A percentile compares a stretch with the other conserved stretches of the same genome.
phyloP scores from a whole-genome alignment of 2,113 vertebrate species.

The Aegypius monachus region DNA sequence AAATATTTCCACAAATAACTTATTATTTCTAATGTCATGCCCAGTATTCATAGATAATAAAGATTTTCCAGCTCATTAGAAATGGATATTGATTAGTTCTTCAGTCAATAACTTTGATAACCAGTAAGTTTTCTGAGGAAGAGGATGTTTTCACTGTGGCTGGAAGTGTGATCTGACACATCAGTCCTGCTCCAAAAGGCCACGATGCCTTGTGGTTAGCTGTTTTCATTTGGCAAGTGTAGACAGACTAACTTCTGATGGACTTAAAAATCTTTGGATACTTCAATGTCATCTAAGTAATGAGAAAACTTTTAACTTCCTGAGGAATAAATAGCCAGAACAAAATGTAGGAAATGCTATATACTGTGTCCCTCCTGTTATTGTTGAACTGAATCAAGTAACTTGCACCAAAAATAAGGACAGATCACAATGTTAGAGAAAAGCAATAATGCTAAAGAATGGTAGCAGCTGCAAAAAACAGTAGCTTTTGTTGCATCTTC shows the following conservation, averaged over 20 bases:
- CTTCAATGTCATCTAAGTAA: background rate
- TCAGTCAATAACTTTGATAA: background rate
- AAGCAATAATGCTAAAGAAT: background rate
- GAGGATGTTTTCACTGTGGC: background rate
- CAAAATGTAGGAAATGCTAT: background rate
- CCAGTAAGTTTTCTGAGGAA: background rate
- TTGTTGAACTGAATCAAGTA: background rate
- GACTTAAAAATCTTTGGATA: background rate
- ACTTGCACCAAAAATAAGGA: background rate
- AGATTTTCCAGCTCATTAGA: background rate
- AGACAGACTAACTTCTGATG: background rate
- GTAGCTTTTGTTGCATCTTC: background rate
- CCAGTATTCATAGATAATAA: background rate
- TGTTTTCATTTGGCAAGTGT: background rate
- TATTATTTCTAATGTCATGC: background rate
- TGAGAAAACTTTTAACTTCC: background rate
- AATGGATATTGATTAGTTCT: background rate
- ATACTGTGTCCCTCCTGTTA: background rate
- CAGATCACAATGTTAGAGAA: background rate
- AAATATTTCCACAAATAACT: background rate
- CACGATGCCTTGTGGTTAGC: accelerated
- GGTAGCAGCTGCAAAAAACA: background rate
- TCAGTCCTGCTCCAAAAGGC: background rate
- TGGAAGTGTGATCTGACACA: background rate
- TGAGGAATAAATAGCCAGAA: background rate